A percentile compares a stretch with the other conserved stretches of the same genome.
phyloP scores from a whole-genome alignment of 2,888 invertebrate genomes.

The Acheta domesticus region DNA sequence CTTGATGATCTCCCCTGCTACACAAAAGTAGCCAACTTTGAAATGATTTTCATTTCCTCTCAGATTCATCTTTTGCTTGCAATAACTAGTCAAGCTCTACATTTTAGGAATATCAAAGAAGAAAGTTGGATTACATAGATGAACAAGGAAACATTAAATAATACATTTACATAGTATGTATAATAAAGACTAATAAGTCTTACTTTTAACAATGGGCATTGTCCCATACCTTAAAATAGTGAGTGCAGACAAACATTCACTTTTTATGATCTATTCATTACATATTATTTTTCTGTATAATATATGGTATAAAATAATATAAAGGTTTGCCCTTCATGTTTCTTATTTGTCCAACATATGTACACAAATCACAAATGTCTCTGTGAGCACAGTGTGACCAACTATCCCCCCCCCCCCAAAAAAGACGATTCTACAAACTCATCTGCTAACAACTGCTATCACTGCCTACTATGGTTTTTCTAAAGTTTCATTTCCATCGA shows the following conservation, averaged over 20 bases:
- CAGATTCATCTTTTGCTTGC: too few relatives aligned
- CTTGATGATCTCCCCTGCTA: too few relatives aligned
- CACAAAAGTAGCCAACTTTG: too few relatives aligned
- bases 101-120: neutral
- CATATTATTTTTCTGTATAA: neutral
- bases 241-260: neutral
- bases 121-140: neutral
- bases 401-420: neutral
- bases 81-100: neutral
- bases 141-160: neutral
- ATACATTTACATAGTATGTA: neutral
- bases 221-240: neutral
- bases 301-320: neutral
- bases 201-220: neutral
- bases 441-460: neutral
- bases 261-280: neutral
- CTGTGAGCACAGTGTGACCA: neutral
- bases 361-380: neutral
- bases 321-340: neutral
- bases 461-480: neutral
- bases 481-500: neutral
- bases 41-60: too few relatives aligned
- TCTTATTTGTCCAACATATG: neutral
- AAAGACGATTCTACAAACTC: neutral
- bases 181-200: constrained; percentile 2